Base-by-base conservation (phyloP, 2,888 invertebrate genomes). In the Andrena flavipes region DNA sequence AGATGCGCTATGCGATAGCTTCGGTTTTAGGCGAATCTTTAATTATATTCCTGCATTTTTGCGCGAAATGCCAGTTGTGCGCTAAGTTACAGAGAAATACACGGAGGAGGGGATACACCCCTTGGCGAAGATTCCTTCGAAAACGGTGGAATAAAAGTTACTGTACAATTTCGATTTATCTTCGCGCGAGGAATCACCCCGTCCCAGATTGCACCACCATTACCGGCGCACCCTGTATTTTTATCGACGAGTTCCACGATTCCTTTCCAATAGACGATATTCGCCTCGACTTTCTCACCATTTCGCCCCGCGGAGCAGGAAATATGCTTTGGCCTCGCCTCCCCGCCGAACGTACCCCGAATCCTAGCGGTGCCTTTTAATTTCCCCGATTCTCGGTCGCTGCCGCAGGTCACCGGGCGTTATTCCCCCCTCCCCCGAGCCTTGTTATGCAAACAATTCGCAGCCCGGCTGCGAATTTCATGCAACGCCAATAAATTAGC, bases 361-460 rank as follows among this genome's bases (percentile, higher is more conserved):
- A 56, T 8, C 56, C 56, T 26, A 8, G 56, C 30, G 56, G 26
- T 35, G 68, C 16, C 26, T 69, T 69, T 42, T 69, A 33, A 69
- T 69, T 69, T 54, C 56, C 54, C 16, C 35, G 33, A 69, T 69
- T 69, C 30, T 51, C 33, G 51, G 8, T 26, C 51, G 30, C 35
- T n/a, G 35, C 26, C 23, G 23, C 33, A 69, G 68, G 26, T 54
- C 23, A 54, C 54, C 16, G 56, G 68, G 20, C 35, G 26, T 42
- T 42, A 42, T 42, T 5, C 42, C 42, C 4, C 16, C 1, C 16
- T 3, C 16, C 4, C 3, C 0, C 2, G 5, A 26, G 35, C 42
- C 69, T 69, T 54, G 69, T 69, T 69, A 69, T 42, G 69, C 69
- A 56, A 69, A 42, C 69, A 69, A 69, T 69, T 69, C 69, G 59